phyloP scores from a whole-genome alignment of 2,888 invertebrate species.

The Herminia tarsipennalis region DNA sequence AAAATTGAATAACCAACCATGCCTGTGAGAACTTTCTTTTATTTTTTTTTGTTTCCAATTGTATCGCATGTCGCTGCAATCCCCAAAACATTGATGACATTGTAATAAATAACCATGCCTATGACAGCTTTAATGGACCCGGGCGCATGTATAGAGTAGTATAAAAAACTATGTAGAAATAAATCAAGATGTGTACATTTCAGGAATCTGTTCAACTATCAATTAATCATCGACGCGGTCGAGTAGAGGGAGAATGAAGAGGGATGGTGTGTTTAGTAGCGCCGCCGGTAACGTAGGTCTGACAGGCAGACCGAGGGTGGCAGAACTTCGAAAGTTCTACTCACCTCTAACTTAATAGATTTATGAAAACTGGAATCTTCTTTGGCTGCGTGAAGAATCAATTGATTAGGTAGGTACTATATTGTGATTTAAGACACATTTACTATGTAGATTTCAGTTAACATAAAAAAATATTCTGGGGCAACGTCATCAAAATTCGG shows the following conservation, averaged over 20 bases:
- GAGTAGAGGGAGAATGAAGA: slow-evolving; percentile 10
- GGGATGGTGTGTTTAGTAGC: slow-evolving; percentile 16
- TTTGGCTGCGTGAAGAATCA: slow-evolving; percentile 11
- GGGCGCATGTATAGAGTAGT: too few species aligned
- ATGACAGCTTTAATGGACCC: too few species aligned
- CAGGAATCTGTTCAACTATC: slow-evolving; percentile 28
- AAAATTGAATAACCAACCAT: too few species aligned
- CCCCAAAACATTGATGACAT: too few species aligned
- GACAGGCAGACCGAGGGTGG: slow-evolving; percentile 42
- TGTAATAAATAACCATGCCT: too few species aligned
- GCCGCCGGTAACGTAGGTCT: slow-evolving; percentile 47
- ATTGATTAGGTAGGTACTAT: slow-evolving; percentile 12
- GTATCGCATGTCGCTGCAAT: too few species aligned
- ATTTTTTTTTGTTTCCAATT: too few species aligned
- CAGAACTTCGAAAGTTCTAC: slow-evolving; percentile 24
- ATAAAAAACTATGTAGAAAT: slow-evolving; percentile 17
- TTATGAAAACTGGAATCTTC: slow-evolving; percentile 27
- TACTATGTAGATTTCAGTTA: too few species aligned
- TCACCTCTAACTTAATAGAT: slow-evolving; percentile 16
- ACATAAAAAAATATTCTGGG: too few species aligned
- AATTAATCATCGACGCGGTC: slow-evolving; percentile 31
- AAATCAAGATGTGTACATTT: slow-evolving; percentile 36
- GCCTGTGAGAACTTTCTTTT: too few species aligned
- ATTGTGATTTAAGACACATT: too few species aligned
- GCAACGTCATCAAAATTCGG: too few species aligned